phyloP scores from a whole-genome alignment of 2,888 invertebrate genomes.

The Cecidostiba fungosa region DNA sequence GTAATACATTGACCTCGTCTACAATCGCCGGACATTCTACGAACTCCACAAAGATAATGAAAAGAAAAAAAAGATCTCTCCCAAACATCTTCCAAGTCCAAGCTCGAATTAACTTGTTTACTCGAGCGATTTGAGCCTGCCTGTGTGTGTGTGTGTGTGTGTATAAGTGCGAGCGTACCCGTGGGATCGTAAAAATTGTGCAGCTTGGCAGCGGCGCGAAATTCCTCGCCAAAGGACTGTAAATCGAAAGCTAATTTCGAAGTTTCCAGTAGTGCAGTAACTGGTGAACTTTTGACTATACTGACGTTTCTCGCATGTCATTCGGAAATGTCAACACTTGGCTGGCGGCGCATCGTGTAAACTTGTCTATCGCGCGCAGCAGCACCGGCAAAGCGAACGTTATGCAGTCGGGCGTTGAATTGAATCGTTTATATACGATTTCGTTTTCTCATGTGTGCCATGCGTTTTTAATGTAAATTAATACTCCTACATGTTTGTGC shows the following conservation, averaged over 20 bases:
- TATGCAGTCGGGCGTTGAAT: slow-evolving; percentile 9
- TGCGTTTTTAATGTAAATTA: not conserved
- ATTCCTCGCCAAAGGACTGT: slow-evolving; percentile 22
- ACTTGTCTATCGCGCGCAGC: slow-evolving; percentile 30
- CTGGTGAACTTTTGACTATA: not conserved
- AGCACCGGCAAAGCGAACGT: not conserved
- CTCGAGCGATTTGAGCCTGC: not conserved
- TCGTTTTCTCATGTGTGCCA: not conserved
- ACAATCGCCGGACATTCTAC: not conserved
- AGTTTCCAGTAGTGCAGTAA: not conserved
- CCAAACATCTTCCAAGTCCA: not conserved
- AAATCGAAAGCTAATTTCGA: slow-evolving; percentile 44
- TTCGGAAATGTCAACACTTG: slow-evolving; percentile 34
- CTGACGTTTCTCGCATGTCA: slow-evolving; percentile 26
- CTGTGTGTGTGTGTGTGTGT: not conserved
- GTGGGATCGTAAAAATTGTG: slow-evolving; percentile 25
- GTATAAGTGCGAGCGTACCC: not conserved
- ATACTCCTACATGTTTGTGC: too few relatives aligned
- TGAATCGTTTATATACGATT: slow-evolving; percentile 23
- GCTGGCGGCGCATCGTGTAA: slow-evolving; percentile 4
- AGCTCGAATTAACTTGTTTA: slow-evolving; percentile 42
- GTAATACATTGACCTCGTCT: too few relatives aligned
- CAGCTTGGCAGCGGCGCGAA: not conserved
- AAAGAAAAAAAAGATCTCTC: not conserved
- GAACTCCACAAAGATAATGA: not conserved